Evolutionary conservation across 2,888 invertebrate species (phyloP), one percentile per base, ranked within the genome.

Genomic region (Liposcelis brunnea): DNA sequence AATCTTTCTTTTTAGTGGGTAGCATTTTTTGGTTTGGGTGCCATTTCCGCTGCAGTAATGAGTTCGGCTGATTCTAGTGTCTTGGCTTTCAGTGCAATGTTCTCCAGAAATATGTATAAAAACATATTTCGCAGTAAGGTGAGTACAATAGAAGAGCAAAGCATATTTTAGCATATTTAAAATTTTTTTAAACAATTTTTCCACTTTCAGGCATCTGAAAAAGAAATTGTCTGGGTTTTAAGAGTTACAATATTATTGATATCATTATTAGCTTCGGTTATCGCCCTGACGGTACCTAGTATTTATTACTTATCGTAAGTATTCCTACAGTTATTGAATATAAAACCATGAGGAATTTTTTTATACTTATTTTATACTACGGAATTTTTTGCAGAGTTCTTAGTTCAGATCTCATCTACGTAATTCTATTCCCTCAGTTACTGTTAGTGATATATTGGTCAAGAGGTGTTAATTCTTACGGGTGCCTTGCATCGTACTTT

Each of bases 21-120:
- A 31, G 69, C 78, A 6, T 78, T 80, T 58, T 64, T 79, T 50
- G 80, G 79, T 34, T 67, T 80, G 16, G 80, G 80, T 11, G 77
- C 80, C 4, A 75, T 80, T 32, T 76, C 77, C 1, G 80, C 79
- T 1, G 79, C 80, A 5, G 77, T 79, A n/a, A 80, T 80, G 79
- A 77, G 78, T 1, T 79, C 79, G 2, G 77, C 79, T 1, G 80
- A 80, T 57, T 79, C 79, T 2, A 76, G 77, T 43, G 74, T 80
- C 38, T 64, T 81, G 10, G 73, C 77, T 1, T 78, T 79, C 21
- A 74, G 75, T 51, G 74, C 78, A 16, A 77, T 81, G 77, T 78
- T 80, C 59, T 73, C 80, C 14, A 65, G 77, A 50, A 81, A 80
- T 57, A 68, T 80, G 42, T 79, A 79, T 61, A 75, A 74, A 56